Evolutionary conservation across 2,113 vertebrate species (phyloP).

Genomic region (Xerus inauris): DNA sequence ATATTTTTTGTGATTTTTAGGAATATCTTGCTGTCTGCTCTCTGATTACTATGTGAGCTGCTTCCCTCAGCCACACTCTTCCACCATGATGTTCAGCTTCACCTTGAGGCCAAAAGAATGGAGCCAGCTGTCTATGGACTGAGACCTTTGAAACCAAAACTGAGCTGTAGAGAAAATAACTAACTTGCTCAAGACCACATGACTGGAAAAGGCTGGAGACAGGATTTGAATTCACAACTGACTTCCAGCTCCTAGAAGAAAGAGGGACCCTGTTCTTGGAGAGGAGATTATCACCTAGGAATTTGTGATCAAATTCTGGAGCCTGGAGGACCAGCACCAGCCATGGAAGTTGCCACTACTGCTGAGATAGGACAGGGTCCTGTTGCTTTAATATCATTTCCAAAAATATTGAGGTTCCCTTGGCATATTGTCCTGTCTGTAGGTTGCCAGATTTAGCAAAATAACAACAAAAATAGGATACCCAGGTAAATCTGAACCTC

Average conservation of each 20-base stretch:
- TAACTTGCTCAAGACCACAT: too few species aligned
- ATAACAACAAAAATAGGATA: neutral
- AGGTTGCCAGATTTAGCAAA: neutral
- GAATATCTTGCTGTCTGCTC: neutral
- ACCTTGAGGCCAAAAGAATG: too few species aligned
- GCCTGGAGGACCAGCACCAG: neutral
- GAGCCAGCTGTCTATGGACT: too few species aligned
- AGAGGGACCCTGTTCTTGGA: neutral
- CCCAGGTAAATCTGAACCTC: neutral
- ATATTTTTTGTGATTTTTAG: neutral
- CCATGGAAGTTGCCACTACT: neutral
- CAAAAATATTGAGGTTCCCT: neutral
- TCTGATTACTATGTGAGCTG: too few species aligned
- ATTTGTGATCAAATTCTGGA: neutral
- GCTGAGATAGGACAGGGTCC: neutral
- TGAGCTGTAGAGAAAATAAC: too few species aligned
- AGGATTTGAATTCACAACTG: too few species aligned
- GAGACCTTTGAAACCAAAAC: too few species aligned
- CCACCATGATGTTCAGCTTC: too few species aligned
- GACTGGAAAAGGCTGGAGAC: too few species aligned
- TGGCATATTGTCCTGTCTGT: neutral
- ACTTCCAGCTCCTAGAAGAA: neutral
- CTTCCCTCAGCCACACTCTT: too few species aligned
- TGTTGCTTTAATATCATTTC: neutral
- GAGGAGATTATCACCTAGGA: neutral